Percentiles rank a stretch among this genome's conserved stretches.
Evolutionary conservation across 30 jellyfish, hydroid and myxozoan species (phyloP).

Genomic region (Pelagia noctiluca): DNA sequence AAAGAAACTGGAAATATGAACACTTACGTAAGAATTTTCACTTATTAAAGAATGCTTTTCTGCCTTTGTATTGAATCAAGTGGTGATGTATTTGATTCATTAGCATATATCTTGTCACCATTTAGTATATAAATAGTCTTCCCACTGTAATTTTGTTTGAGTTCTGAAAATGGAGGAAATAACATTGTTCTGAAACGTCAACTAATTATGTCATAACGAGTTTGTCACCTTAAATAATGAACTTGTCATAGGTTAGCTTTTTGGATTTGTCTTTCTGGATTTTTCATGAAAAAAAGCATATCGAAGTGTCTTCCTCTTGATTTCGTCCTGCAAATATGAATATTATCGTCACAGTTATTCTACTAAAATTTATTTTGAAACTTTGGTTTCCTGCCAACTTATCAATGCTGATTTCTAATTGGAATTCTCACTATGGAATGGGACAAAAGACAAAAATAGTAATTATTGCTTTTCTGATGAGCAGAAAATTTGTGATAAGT

Average conservation of each 20-base stretch:
- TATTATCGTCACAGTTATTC: too few species aligned
- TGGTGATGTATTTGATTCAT: not conserved
- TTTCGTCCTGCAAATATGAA: too few species aligned
- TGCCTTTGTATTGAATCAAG: not conserved
- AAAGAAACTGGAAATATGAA: constrained; percentile 57
- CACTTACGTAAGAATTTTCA: constrained; percentile 59
- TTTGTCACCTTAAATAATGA: not conserved
- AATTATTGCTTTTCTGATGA: not conserved
- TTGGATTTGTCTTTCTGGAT: too few species aligned
- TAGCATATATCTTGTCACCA: not conserved
- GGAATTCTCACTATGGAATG: too few species aligned
- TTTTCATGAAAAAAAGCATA: too few species aligned
- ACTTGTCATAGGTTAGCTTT: too few species aligned
- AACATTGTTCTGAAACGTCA: not conserved
- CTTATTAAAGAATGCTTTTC: not conserved
- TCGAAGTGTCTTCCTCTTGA: too few species aligned
- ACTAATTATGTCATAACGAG: not conserved
- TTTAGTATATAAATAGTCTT: not conserved
- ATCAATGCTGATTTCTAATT: too few species aligned
- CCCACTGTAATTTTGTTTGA: not conserved
- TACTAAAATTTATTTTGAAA: too few species aligned
- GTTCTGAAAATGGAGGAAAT: not conserved
- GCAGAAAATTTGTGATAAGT: not conserved
- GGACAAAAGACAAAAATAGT: too few species aligned
- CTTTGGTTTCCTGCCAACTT: too few species aligned